Percentiles rank a stretch among this genome's conserved stretches.
These are phyloP conservation scores for chimpanzee (Pan troglodytes) DNA, from an alignment of 2,113 vertebrate genomes.

Conservation along the genomic window NHGRI_mPanTro3-v2.1_pri NC_072407.2:72552501-72553000, in stretches of 20 bases:
- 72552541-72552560: slow-evolving; percentile 77
- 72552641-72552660: not conserved
- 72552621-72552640: not conserved
- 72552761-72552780: not conserved
- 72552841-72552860: not conserved
- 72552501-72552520: slow-evolving; percentile 74
- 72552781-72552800: not conserved
- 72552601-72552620: not conserved
- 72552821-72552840: not conserved
- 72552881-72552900: not conserved
- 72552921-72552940: not conserved
- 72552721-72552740: not conserved
- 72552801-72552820: not conserved
- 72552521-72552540: slow-evolving; percentile 83
- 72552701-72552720: not conserved
- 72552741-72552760: not conserved
- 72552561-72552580: slow-evolving; percentile 61
- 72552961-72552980: not conserved
- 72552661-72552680: not conserved
- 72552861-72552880: not conserved
- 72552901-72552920: not conserved
- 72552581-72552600: not conserved
- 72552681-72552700: not conserved
- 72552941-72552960: not conserved
- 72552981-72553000: not conserved